Base-by-base conservation (phyloP, 2,113 vertebrate species). In the Austrofundulus limnaeus region DNA sequence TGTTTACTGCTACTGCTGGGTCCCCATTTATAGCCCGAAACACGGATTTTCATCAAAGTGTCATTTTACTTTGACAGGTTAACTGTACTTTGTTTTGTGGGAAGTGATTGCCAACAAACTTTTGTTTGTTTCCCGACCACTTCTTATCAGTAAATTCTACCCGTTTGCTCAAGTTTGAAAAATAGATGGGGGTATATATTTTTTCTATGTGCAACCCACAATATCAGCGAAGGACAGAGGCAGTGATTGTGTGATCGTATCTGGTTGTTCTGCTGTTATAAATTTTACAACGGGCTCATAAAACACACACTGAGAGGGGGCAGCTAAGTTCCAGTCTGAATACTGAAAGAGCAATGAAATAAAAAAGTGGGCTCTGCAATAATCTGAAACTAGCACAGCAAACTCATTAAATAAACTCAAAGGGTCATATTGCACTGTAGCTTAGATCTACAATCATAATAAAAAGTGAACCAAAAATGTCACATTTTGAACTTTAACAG, bases 331-430 rank as follows among this genome's bases (percentile, higher is more conserved):
- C 53, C 43, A 17, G 42, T 42, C 61, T n/a, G 43, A 41, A 50
- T 34, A 46, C 20, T 63, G 48, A 72, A 56, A 38, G 21, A 45
- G 46, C 10, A 61, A 21, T 37, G 5, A 77, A 70, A 42, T 56
- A 28, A 52, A 46, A 52, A 46, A 65, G 55, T 19, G 4, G n/a
- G 23, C 28, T 62, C 25, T 42, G 49, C 49, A 68, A n/a, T 5
- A 41, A 43, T 15, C 60, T 57, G 31, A 34, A 8, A 34, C 31
- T 34, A 34, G 21, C 11, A 50, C 71, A 57, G 16, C 37, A 37
- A 63, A 51, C 15, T 5, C 42, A 67, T 67, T 48, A 62, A 65
- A 77, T 65, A 54, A 64, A 38, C 46, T 55, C 24, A 23, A 41
- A 53, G 42, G 31, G 39, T 41, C 42, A 46, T 17, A 24, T 56